Evolutionary conservation across 2,113 vertebrate species (phyloP).

Genomic region (Crypturellus undulatus): DNA sequence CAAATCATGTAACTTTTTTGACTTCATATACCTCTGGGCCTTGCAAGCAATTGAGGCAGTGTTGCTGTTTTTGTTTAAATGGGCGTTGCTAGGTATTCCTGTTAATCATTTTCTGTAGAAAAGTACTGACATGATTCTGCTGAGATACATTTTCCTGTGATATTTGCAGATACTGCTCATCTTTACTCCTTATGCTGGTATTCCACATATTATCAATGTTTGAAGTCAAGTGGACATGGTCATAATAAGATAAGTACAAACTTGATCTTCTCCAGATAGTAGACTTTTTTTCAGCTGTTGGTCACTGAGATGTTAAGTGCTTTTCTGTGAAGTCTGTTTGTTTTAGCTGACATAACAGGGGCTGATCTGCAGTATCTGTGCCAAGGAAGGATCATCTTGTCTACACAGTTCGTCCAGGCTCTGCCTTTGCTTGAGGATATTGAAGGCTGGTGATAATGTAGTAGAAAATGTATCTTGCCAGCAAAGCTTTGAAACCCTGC

Average conservation of each 20-base stretch:
- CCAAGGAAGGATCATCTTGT: slow-evolving; percentile 64
- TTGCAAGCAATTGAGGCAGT: neutral
- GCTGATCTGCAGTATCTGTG: slow-evolving; percentile 49
- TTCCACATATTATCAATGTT: neutral
- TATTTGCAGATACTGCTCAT: neutral
- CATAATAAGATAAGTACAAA: neutral
- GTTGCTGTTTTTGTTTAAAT: neutral
- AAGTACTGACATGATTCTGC: neutral
- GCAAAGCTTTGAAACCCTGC: slow-evolving; percentile 48
- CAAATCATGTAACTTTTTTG: neutral
- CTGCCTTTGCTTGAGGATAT: slow-evolving; percentile 63
- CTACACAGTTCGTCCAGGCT: slow-evolving; percentile 55
- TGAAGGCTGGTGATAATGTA: slow-evolving; percentile 45
- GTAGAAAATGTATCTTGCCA: slow-evolving; percentile 50
- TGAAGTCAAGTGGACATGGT: neutral
- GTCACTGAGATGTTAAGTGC: neutral
- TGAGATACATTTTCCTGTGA: neutral
- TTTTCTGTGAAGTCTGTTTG: slow-evolving; percentile 23
- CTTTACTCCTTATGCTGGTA: neutral
- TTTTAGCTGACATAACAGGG: slow-evolving; percentile 50
- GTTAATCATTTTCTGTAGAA: neutral
- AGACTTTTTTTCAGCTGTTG: neutral
- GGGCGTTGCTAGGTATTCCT: neutral
- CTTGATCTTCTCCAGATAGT: neutral
- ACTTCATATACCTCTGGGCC: neutral